Evolutionary conservation across 2,888 invertebrate genomes (phyloP).

Genomic region (Apoderus coryli): DNA sequence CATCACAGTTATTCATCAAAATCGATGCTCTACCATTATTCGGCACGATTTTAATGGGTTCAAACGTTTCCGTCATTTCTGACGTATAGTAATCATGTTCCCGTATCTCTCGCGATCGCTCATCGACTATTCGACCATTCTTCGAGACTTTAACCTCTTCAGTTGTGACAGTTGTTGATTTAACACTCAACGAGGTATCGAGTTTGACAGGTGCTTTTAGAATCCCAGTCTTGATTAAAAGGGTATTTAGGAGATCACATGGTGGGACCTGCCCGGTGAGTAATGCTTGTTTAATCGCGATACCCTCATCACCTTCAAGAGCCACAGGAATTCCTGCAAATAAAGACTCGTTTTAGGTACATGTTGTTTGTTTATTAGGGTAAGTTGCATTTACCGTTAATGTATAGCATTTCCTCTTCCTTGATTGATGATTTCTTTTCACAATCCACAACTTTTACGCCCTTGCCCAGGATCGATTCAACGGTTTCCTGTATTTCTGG

Average conservation of each 20-base stretch:
- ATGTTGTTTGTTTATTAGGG: too few relatives aligned
- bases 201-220: conserved; percentile 52
- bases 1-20: conserved; percentile 26
- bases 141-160: conserved; percentile 55
- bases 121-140: conserved; percentile 53
- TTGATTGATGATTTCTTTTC: conserved; percentile 56
- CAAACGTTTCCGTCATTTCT: conserved; percentile 51
- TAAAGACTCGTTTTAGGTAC: too few relatives aligned
- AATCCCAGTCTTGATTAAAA: conserved; percentile 50
- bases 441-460: conserved; percentile 56
- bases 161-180: conserved; percentile 53
- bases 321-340: conserved; percentile 49
- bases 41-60: conserved; percentile 37
- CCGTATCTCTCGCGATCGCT: conserved; percentile 51
- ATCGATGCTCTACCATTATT: too few relatives aligned
- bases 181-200: conserved; percentile 56
- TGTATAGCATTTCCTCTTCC: conserved; percentile 54
- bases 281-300: conserved; percentile 51
- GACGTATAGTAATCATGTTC: conserved; percentile 56
- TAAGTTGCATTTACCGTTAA: conserved; percentile 40
- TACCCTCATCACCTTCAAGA: conserved; percentile 51
- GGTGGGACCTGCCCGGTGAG: conserved; percentile 55
- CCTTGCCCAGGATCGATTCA: conserved; percentile 56
- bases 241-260: conserved; percentile 53
- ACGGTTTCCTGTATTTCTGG: conserved; percentile 59